A percentile compares a stretch with the other conserved stretches of the same genome.
Evolutionary conservation across 1,140 invertebrate genomes (phyloP).

Genomic region (Lepidostoma basale): DNA sequence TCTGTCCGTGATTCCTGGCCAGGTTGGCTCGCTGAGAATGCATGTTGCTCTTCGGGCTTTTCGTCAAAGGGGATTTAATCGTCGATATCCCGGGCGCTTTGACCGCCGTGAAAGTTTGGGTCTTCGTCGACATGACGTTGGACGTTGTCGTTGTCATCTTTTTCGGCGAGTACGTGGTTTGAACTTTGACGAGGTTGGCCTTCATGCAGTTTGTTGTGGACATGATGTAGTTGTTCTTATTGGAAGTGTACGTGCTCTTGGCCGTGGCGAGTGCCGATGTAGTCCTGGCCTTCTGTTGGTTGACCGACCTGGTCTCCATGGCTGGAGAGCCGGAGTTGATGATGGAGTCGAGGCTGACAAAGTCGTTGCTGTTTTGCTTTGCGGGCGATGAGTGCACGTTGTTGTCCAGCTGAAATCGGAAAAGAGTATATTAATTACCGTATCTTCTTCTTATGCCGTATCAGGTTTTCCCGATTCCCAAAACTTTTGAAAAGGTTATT

Average conservation of each 20-base stretch:
- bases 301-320: conserved; percentile 10
- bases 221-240: conserved; percentile 41
- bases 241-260: conserved; percentile 32
- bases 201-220: conserved; percentile 26
- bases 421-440: conserved; percentile 24
- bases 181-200: conserved; percentile 30
- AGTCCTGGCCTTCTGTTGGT: conserved; percentile 14
- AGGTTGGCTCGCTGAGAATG: conserved; percentile 35
- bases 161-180: conserved; percentile 28
- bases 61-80: neutral
- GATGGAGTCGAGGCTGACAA: conserved; percentile 39
- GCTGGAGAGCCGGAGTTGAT: conserved; percentile 29
- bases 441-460: no score
- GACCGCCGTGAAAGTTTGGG: neutral
- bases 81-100: conserved; percentile 10
- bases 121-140: neutral
- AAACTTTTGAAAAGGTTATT: no score
- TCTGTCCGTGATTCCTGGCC: conserved; percentile 36
- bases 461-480: no score
- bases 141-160: conserved; percentile 15
- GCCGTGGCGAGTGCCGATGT: conserved; percentile 28
- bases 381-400: conserved; percentile 15
- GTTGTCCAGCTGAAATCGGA: conserved; percentile 54
- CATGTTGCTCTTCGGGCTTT: conserved; percentile 19
- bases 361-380: conserved; percentile 39